A percentile compares a stretch with the other conserved stretches of the same genome.
phyloP scores from a whole-genome alignment of 2,113 vertebrate species.

The Phodopus roborovskii region DNA sequence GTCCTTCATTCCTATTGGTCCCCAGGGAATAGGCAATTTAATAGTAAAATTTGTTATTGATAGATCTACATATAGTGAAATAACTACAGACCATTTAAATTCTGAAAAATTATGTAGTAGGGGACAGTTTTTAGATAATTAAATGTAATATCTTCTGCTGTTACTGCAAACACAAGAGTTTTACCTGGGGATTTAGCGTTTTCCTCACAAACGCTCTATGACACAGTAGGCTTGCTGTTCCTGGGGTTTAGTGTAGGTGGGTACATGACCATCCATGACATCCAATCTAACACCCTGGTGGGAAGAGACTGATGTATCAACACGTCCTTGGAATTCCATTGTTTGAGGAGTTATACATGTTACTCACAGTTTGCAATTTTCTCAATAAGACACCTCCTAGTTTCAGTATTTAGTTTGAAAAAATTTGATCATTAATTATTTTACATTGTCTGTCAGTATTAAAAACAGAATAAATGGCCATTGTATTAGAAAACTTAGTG shows the following conservation, averaged over 20 bases:
- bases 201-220: not conserved
- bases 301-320: not conserved
- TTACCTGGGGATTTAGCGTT: not conserved
- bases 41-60: not conserved
- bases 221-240: too few species aligned
- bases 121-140: not conserved
- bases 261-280: accelerated
- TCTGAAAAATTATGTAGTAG: not conserved
- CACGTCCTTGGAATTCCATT: not conserved
- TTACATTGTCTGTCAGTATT: constrained; percentile 82
- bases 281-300: not conserved
- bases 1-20: not conserved
- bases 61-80: too few species aligned
- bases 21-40: not conserved
- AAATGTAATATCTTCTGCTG: not conserved
- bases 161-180: not conserved
- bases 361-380: constrained; percentile 48
- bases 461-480: constrained; percentile 81
- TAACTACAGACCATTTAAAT: not conserved
- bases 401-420: constrained; percentile 80
- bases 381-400: not conserved
- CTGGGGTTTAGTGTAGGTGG: not conserved
- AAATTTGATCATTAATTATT: constrained; percentile 70
- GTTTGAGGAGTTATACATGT: constrained; percentile 18
- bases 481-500: constrained; percentile 59